Conservation (phyloP, 2,797 vertebrate species). For the Trematomus bernacchii region DNA sequence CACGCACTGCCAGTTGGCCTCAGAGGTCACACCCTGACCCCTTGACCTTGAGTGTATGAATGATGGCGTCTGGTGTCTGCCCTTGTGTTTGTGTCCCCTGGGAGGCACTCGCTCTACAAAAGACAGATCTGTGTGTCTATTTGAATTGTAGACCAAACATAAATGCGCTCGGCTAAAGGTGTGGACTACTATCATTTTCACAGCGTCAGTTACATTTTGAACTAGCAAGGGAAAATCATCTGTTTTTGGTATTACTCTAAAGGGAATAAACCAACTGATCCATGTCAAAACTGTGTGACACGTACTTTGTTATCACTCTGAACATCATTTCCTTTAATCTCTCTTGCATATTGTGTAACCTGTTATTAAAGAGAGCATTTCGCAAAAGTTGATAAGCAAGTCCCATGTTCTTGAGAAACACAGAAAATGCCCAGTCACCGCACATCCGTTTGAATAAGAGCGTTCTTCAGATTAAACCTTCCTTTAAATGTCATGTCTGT, state of each 20-base stretch:
- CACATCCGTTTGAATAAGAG: not conserved
- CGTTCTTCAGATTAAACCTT: not conserved
- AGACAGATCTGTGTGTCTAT: slow-evolving; percentile 20
- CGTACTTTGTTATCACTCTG: not conserved
- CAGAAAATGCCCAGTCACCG: slow-evolving; percentile 21
- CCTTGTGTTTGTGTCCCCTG: slow-evolving; percentile 39
- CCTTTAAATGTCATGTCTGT: not conserved
- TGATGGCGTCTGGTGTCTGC: slow-evolving; percentile 62
- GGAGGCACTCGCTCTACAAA: slow-evolving; percentile 25
- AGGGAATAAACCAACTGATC: not conserved
- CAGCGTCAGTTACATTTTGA: not conserved
- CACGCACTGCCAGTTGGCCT: slow-evolving; percentile 48
- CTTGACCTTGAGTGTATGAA: slow-evolving; percentile 61
- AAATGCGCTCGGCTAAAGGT: slow-evolving; percentile 11
- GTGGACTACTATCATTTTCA: not conserved
- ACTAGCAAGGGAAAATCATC: not conserved
- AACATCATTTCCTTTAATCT: slow-evolving; percentile 17
- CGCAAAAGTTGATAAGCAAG: not conserved
- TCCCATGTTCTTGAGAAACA: slow-evolving; percentile 11
- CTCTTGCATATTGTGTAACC: not conserved
- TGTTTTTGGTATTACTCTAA: not conserved
- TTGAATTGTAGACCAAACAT: slow-evolving; percentile 36
- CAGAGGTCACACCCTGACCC: slow-evolving; percentile 55
- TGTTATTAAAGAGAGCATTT: not conserved
- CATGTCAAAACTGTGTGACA: not conserved